Evolutionary conservation across 1,140 invertebrate species (phyloP).

Genomic region (Bombus consobrinus): DNA sequence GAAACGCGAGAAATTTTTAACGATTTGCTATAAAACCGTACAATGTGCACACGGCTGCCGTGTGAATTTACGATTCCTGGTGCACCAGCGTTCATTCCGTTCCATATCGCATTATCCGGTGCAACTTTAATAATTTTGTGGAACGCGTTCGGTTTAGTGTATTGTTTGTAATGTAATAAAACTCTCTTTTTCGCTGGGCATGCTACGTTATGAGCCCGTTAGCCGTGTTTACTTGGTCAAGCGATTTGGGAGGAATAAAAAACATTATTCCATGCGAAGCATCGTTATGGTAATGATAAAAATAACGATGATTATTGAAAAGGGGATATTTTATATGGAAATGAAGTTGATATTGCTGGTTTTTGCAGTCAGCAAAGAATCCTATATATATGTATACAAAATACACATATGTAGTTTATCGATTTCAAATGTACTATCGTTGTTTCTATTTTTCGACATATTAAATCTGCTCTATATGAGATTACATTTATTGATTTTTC

Average conservation of each 20-base stretch:
- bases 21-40: not conserved
- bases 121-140: conserved; percentile 16
- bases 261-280: not conserved
- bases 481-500: not conserved
- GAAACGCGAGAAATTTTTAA: conserved; percentile 28
- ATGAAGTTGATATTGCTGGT: not conserved
- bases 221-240: not conserved
- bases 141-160: conserved; percentile 7
- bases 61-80: conserved; percentile 22
- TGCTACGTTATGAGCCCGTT: not conserved
- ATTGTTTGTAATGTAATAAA: not conserved
- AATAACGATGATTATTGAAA: not conserved
- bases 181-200: not conserved
- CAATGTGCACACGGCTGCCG: not conserved
- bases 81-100: not conserved
- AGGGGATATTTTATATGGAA: not conserved
- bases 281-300: not conserved
- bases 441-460: not conserved
- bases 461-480: not conserved
- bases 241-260: not conserved
- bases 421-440: not conserved
- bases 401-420: not conserved
- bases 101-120: not conserved
- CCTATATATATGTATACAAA: not conserved
- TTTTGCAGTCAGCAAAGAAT: not conserved